Evolutionary conservation across 92 coral and sea anemone species (phyloP), one percentile per base, ranked within the genome.

Genomic region (Paragorgia papillata): DNA sequence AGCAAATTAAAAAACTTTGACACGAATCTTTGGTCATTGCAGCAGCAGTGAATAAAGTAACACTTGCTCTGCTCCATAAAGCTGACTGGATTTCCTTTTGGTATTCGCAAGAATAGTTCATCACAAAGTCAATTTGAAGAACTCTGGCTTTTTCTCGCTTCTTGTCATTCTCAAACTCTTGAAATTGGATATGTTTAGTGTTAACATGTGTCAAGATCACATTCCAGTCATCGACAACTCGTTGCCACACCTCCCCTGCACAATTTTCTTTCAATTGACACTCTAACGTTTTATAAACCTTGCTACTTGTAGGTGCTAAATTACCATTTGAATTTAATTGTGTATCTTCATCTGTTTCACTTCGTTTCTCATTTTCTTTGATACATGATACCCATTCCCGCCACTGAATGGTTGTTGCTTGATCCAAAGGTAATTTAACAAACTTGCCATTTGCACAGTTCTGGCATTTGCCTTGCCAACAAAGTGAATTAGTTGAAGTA

Each of bases 111-210:
- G 83, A 64, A 62, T 79, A 79, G 51, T 68, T 60, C 75, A 79
- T 79, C 25, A 75, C 83, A 79, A 79, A 79, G 62, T 79, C 83
- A 49, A 79, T 79, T 79, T 79, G 83, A 25, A 79, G 73, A 37
- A 61, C 67, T 61, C 67, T 61, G 39, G n/a, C 43, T 33, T 61
- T 61, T 61, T 61, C 67, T 28, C 67, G 7, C 43, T 65, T 40
- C n/a, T n/a, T n/a, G 15, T 65, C 73, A 7, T 39, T 65, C 24
- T 65, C 73, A 32, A 65, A 65, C 51, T 65, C 73, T 65, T 65
- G 53, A 6, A 53, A 37, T 41, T 65, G 73, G 53, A 65, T 39
- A 8, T 53, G 73, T 31, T 65, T 65, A 9, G 73, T 65, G 54
- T 65, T 65, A 15, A 65, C 35, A 32, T 65, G 73, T 0, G 73